Conservation (phyloP, 2,113 vertebrate genomes). For the Crotalus horridus region DNA sequence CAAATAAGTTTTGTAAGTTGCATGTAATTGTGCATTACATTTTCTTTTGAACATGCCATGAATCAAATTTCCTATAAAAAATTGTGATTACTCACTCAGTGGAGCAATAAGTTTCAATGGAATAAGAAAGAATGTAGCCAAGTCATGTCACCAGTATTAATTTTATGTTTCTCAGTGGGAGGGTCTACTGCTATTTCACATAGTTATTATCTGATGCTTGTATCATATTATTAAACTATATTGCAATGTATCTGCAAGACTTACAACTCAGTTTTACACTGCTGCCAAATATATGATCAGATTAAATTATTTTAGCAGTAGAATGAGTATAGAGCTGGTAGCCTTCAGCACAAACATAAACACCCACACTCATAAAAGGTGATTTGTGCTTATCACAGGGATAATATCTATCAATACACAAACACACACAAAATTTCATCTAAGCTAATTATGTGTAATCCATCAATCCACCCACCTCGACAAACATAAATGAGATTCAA, state of each 20-base stretch:
- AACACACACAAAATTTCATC: neutral
- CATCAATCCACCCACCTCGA: neutral
- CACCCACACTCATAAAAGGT: neutral
- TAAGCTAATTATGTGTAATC: neutral
- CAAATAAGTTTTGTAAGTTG: constrained; percentile 9
- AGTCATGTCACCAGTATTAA: constrained; percentile 27
- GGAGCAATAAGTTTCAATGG: constrained; percentile 43
- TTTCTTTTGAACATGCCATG: constrained; percentile 31
- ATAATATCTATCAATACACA: neutral
- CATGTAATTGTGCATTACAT: constrained; percentile 20
- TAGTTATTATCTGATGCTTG: neutral
- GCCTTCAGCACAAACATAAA: neutral
- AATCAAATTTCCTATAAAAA: constrained; percentile 43
- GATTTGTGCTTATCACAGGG: neutral
- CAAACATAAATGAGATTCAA: neutral
- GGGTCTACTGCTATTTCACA: constrained; percentile 8
- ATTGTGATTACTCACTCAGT: constrained; percentile 34
- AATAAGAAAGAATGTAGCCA: constrained; percentile 31
- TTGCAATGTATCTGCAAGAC: neutral
- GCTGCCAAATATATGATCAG: neutral
- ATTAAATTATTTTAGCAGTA: neutral
- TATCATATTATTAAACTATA: neutral
- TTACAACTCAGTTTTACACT: neutral
- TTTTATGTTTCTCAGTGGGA: constrained; percentile 19
- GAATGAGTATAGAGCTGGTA: neutral